Conservation (phyloP, 1,140 invertebrate species). For the Bactericera cockerelli region DNA sequence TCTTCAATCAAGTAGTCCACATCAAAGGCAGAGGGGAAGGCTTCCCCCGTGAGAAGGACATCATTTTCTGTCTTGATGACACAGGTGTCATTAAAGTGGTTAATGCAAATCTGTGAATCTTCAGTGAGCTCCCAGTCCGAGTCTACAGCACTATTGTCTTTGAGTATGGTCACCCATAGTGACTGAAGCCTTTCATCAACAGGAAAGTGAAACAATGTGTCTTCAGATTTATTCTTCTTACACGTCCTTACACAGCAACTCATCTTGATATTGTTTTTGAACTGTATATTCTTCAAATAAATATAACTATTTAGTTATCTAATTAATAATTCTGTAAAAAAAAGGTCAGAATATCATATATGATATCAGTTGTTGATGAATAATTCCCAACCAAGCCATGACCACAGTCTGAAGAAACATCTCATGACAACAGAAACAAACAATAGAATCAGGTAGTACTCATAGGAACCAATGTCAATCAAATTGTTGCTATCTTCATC, state of each 20-base stretch:
- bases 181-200: not conserved
- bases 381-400: slow-evolving; percentile 6
- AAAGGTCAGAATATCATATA: not conserved
- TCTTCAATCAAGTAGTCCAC: not conserved
- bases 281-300: not conserved
- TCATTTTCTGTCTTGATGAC: not conserved
- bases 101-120: slow-evolving; percentile 7
- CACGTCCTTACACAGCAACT: slow-evolving; percentile 1
- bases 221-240: slow-evolving; percentile 1
- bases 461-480: not conserved
- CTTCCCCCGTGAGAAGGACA: not conserved
- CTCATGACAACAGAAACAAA: not conserved
- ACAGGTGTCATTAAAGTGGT: slow-evolving; percentile 3
- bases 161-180: not conserved
- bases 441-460: not conserved
- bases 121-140: not conserved
- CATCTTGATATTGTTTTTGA: not conserved
- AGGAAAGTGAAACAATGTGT: slow-evolving; percentile 4
- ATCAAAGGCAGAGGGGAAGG: not conserved
- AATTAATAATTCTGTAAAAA: not conserved
- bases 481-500: not conserved
- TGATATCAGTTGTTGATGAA: not conserved
- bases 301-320: not conserved
- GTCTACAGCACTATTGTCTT: not conserved
- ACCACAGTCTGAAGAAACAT: slow-evolving; percentile 2